Evolutionary conservation across 2,888 invertebrate species (phyloP).

Genomic region (Caenorhabditis sulstoni): DNA sequence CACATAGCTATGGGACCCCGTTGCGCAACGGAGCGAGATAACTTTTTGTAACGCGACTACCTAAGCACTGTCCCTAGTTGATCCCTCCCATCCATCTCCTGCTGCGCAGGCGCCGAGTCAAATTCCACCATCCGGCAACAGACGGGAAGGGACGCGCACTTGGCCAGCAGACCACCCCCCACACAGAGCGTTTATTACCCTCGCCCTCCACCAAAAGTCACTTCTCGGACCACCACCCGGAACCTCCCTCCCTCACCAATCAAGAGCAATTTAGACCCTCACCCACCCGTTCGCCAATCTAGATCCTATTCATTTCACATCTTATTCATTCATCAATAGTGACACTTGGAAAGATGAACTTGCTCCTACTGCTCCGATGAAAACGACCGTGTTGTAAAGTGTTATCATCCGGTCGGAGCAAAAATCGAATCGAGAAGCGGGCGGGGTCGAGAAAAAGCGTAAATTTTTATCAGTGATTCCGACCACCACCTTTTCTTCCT

Average conservation of each 20-base stretch:
- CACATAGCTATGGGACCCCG: slow-evolving; percentile 35
- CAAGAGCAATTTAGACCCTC: slow-evolving; percentile 27
- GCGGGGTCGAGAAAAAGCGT: too few relatives aligned
- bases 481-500: too few relatives aligned
- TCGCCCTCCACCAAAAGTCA: slow-evolving; percentile 29
- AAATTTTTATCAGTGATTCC: too few relatives aligned
- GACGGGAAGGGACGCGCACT: slow-evolving; percentile 31
- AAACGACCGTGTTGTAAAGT: background rate
- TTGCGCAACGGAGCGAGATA: slow-evolving; percentile 17
- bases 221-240: slow-evolving; percentile 13
- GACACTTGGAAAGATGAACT: slow-evolving; percentile 4
- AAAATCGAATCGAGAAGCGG: too few relatives aligned
- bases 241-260: slow-evolving; percentile 30
- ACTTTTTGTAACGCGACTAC: slow-evolving; percentile 40
- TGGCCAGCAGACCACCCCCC: slow-evolving; percentile 42
- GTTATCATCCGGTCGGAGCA: too few relatives aligned
- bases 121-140: slow-evolving; percentile 41
- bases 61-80: slow-evolving; percentile 15
- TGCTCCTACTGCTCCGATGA: background rate
- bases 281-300: slow-evolving; percentile 39
- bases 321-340: slow-evolving; percentile 26
- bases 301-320: slow-evolving; percentile 47
- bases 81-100: slow-evolving; percentile 18
- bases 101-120: slow-evolving; percentile 40
- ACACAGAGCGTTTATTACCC: slow-evolving; percentile 27